Base-by-base conservation (phyloP, 2,888 invertebrate species). In the Furcula furcula region DNA sequence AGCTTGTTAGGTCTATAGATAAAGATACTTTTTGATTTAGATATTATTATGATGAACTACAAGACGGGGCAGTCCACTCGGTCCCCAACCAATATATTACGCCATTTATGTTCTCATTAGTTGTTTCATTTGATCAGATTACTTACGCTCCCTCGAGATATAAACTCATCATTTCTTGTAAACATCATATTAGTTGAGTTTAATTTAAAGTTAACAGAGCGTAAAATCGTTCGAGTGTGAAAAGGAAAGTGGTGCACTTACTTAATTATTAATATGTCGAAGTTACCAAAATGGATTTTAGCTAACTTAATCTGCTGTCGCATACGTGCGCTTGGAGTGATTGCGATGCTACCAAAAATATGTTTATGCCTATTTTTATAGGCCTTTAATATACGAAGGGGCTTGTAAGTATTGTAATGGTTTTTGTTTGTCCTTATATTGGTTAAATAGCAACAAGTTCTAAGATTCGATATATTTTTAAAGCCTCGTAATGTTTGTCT, bases 91-190 rank as follows among this genome's bases (percentile, higher is more conserved):
- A 87, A 84, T 86, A 80, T 85, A 72, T 77, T 72, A 77, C 69
- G 71, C 76, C 72, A 82, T 80, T 84, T 83, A 80, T 77, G 68
- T 82, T 83, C 81, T 83, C 80, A 86, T 85, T 83, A 84, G 72
- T 75, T 74, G 76, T 79, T 77, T 82, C 77, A 81, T 83, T 80
- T 78, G 76, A 79, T 78, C 75, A 74, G 72, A 82, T 84, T 79
- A 76, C 67, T 76, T 68, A 62, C 53, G 61, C 59, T 79, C 83
- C 76, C 84, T 60, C 34, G 81, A 70, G 85, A 55, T 59, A 58
- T 54, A 56, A 67, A 55, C 76, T 75, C 79, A 78, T 77, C 66
- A 76, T 73, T 72, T 72, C 73, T 72, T 71, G 72, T 76, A 72
- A 75, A 72, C 72, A 72, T 56, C 41, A 58, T 73, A 65, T 73